Conservation (phyloP, 2,113 vertebrate species). For the Cottus gobio region DNA sequence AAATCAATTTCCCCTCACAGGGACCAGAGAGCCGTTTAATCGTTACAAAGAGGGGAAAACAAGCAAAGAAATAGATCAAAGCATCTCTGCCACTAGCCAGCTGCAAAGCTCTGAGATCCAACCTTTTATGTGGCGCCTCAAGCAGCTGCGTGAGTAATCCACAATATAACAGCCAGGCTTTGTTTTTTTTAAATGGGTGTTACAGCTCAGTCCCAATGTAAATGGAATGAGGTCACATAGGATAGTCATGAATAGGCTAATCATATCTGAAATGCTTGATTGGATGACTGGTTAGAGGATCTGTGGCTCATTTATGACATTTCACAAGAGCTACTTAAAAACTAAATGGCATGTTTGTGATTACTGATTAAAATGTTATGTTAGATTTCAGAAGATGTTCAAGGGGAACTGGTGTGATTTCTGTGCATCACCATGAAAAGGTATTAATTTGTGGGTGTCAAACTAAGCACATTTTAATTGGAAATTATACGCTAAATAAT, state of each 20-base stretch:
- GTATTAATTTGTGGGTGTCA: not conserved
- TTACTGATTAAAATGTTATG: constrained; percentile 33
- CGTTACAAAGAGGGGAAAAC: constrained; percentile 69
- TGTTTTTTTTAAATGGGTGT: constrained; percentile 31
- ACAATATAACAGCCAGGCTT: constrained; percentile 34
- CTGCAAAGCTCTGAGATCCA: constrained; percentile 65
- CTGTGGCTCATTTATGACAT: constrained; percentile 9
- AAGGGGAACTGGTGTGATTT: not conserved
- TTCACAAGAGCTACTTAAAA: constrained; percentile 29
- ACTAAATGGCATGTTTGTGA: constrained; percentile 35
- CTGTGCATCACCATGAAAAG: not conserved
- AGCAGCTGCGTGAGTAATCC: constrained; percentile 57
- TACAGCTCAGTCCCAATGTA: constrained; percentile 7
- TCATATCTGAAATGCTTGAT: constrained; percentile 39
- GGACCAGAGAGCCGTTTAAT: constrained; percentile 62
- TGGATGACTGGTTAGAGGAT: constrained; percentile 36
- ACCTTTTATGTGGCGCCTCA: constrained; percentile 61
- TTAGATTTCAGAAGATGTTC: not conserved
- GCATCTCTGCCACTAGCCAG: constrained; percentile 67
- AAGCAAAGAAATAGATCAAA: constrained; percentile 77
- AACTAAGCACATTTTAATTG: constrained; percentile 6
- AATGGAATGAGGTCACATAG: constrained; percentile 13
- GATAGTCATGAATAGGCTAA: constrained; percentile 33
- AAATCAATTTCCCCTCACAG: constrained; percentile 71
- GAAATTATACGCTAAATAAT: not conserved